Evolutionary conservation across 2,113 vertebrate species (phyloP), one percentile per base, ranked within the genome.

Genomic region (Chauna torquata): DNA sequence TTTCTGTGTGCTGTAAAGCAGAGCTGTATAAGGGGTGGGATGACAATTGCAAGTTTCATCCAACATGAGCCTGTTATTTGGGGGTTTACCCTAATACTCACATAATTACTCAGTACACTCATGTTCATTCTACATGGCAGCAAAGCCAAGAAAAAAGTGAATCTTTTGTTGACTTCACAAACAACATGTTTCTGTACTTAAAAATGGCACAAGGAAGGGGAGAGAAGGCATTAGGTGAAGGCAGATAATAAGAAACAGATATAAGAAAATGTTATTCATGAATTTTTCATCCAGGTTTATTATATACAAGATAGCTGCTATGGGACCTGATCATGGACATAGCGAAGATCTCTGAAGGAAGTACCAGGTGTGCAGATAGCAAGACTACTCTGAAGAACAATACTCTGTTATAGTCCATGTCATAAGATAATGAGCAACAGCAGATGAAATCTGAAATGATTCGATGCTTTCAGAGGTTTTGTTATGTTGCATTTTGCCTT

Each of bases 361-460:
- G 50, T 49, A 45, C 30, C 44, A 36, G 20, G 10, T 30, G 14
- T 81, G 40, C 16, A 76, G n/a, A n/a, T 6, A 45, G 12, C 12
- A 86, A 66, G 13, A 65, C 8, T 42, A 38, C 24, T 84, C 17
- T 55, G 65, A 86, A 68, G 55, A 83, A n/a, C 11, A 36, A 54
- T 62, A 52, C 4, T 71, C 38, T 65, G 4, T 66, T 85, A 42
- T 14, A 76, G 32, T 54, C 45, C 6, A 5, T 68, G 42, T 55
- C 42, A 38, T 83, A 93, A 83, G 25, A 38, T 62, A 65, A 75
- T 30, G 32, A 93, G 27, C n/a, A 93, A 44, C 42, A 70, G 72
- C 61, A 93, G 93, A 82, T n/a, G 32, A 88, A 22, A 94, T 34
- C 44, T 90, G 71, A 92, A 93, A 90, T 70, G 4, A 49, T 77